Evolutionary conservation across 2,797 vertebrate species (phyloP), one percentile per base, ranked within the genome.

Genomic region (Simalia tracyae): DNA sequence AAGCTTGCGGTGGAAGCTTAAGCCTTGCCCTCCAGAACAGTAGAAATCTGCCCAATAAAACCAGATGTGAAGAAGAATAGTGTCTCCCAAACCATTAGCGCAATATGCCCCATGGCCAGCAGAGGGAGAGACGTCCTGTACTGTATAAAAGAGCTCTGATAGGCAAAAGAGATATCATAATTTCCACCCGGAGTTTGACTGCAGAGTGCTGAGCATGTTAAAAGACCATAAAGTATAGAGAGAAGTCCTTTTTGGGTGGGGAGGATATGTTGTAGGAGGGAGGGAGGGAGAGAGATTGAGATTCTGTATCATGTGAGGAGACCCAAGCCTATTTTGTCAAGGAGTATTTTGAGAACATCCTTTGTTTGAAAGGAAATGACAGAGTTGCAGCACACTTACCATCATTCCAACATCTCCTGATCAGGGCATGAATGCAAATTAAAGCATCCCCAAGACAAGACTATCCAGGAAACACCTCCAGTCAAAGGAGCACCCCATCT

Each of bases 121-220:
- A 95, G 96, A 96, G 95, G 92, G 95, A 92, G 90, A 89, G 87
- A 81, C 36, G 36, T 36, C 36, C 36, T 36, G 36, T 36, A 36
- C 36, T 36, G 95, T 89, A 1, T 81, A 90, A 59, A 0, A 60
- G 86, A 56, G 81, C 28, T 89, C 57, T 10, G 0, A 50, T 22
- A 91, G 93, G 54, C 31, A 10, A 46, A 89, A 14, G 2, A 72
- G 36, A 0, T 0, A 1, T 5, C 89, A 81, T 22, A 1, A 28
- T 6, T 5, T 0, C 4, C 31, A 56, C 84, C 2, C 28, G 31
- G 91, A 3, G 15, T 90, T 94, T 90, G 15, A 28, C 56, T 17
- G 61, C 59, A 12, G 0, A 19, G 5, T 9, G 68, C 3, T 36
- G 59, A 36, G n/a, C 57, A 56, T 10, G 50, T 81, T 81, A 26